These are phyloP conservation scores for Littorina saxatilis DNA, from an alignment of 1,140 invertebrate genomes.

Conservation along the genomic window DNA sequence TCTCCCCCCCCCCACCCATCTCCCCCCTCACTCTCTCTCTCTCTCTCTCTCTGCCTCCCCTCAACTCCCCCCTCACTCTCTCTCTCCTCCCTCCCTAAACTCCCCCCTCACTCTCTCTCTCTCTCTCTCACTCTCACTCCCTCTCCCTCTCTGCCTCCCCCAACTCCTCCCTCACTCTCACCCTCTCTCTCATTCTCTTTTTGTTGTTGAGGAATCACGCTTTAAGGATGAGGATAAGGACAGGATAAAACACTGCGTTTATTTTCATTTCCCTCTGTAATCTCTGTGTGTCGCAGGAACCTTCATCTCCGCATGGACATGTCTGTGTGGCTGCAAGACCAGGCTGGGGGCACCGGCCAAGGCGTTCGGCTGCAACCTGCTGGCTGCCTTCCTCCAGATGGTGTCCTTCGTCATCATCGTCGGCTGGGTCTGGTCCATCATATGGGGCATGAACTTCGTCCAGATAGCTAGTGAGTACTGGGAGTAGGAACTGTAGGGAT, in stretches of 20 bases:
- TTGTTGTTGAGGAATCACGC: neutral
- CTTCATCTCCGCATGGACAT: constrained; percentile 75
- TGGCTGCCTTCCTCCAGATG: constrained; percentile 76
- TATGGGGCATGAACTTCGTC: constrained; percentile 78
- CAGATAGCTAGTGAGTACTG: constrained; percentile 75
- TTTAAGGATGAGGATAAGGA: neutral
- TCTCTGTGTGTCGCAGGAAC: constrained; percentile 73
- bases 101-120: too few relatives aligned
- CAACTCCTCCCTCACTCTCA: neutral
- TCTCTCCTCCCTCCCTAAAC: too few relatives aligned
- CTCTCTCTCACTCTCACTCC: neutral
- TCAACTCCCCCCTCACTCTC: too few relatives aligned
- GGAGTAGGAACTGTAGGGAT: neutral
- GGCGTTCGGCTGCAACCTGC: constrained; percentile 75
- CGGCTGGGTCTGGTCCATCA: constrained; percentile 79
- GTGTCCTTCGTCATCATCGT: constrained; percentile 76
- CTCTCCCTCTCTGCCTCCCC: neutral
- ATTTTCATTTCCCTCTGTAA: neutral
- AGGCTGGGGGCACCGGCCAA: constrained; percentile 67
- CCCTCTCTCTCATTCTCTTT: neutral
- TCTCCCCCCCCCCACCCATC: too few relatives aligned
- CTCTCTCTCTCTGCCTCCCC: too few relatives aligned
- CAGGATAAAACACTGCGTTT: neutral
- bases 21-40: too few relatives aligned
- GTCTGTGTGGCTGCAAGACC: constrained; percentile 76